Evolutionary conservation across 1,140 invertebrate genomes (phyloP), one percentile per base, ranked within the genome.

Genomic region (Triops cancriformis): DNA sequence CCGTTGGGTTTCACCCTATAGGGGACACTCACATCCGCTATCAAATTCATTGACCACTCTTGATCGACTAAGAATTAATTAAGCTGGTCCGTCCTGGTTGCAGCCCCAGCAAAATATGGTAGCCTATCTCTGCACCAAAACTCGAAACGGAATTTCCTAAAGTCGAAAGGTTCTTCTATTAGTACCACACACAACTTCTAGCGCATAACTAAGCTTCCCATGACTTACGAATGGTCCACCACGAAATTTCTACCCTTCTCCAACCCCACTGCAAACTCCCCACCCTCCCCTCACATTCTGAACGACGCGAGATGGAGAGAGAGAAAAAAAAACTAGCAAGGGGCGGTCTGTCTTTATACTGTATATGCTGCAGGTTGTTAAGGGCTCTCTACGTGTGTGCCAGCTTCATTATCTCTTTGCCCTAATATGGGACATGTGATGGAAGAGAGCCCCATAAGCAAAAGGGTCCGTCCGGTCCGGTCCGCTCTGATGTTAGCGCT

Each of bases 351-450:
- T 64, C 51, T 64, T 64, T 64, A 64, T 64, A 64, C 51, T 64
- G 51, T 64, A 64, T 64, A 64, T 64, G 51, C 51, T 64, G 51
- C 51, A 64, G 51, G 51, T 64, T 64, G 51, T 64, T 64, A 64
- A 64, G 51, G 23, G 51, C 51, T 64, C 51, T 64, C 51, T 64
- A 64, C 51, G 51, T 64, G 51, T 64, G 51, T 64, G 51, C 51
- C 51, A 64, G 51, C n/a, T 64, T 64, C 51, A 64, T 64, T 64
- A 64, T 64, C 51, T 64, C 51, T 64, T 64, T 64, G 51, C 51
- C 51, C 51, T 64, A 64, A 64, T 64, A 64, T 64, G 51, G 51
- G 51, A 64, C 51, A 64, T 64, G 51, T 64, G 51, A 64, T 64
- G 51, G 51, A 64, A 64, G 51, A 64, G 51, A 64, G 51, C 51